Conservation (phyloP, 2,888 invertebrate genomes). For the Eristalinus sepulchralis region DNA sequence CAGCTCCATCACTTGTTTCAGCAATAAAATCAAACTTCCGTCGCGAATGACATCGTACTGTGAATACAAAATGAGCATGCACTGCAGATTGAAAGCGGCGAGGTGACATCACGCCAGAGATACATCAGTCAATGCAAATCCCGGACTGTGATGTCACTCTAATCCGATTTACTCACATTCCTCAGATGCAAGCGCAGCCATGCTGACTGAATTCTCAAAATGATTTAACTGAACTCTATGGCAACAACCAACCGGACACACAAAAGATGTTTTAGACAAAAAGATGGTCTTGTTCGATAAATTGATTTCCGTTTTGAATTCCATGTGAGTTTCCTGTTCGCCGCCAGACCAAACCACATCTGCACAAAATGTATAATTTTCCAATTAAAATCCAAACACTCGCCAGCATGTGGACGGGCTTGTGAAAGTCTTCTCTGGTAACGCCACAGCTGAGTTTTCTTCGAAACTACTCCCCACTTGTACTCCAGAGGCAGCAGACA, state of each 20-base stretch:
- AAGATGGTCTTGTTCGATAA: background rate
- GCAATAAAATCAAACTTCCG: background rate
- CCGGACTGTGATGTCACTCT: conserved; percentile 34
- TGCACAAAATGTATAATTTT: conserved; percentile 17
- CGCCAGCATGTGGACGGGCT: conserved; percentile 22
- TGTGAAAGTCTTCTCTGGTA: conserved; percentile 42
- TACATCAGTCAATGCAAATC: conserved; percentile 11
- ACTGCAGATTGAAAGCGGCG: conserved; percentile 12
- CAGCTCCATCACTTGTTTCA: background rate
- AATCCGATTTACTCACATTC: conserved; percentile 17
- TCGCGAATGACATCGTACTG: background rate
- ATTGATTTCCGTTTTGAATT: background rate
- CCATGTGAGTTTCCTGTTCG: background rate
- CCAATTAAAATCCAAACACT: conserved; percentile 57
- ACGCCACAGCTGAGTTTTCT: background rate
- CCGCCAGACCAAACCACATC: background rate
- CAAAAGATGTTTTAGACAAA: background rate
- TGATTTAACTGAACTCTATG: background rate
- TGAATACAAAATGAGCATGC: conserved; percentile 7
- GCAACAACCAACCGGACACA: background rate
- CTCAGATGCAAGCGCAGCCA: background rate
- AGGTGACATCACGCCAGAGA: conserved; percentile 20
- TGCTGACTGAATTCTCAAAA: background rate
- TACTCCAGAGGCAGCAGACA: background rate
- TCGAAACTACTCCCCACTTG: background rate